Base-by-base conservation (phyloP, 2,888 invertebrate genomes). In the Hydrotaea cyrtoneurina region DNA sequence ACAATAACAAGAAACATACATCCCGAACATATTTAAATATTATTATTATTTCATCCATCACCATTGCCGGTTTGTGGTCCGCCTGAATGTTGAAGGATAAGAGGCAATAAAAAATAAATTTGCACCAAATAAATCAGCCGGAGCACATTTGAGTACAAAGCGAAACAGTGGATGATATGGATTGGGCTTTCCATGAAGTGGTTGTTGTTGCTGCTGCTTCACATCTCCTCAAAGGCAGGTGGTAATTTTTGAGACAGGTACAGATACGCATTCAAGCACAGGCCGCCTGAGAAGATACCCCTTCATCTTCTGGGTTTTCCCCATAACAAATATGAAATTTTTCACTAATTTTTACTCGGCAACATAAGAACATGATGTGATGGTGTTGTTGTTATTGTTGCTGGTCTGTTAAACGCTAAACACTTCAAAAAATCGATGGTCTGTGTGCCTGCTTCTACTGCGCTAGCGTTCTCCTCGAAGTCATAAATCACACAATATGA, bases 71-170 rank as follows among this genome's bases (percentile, higher is more conserved):
- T 46, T 19, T 77, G 53, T 77, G 66, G 43, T n/a, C n/a, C n/a
- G n/a, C n/a, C n/a, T n/a, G n/a, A n/a, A n/a, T n/a, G n/a, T n/a
- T 73, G 43, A 2, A 74, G 0, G 15, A 78, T 43, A 31, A 82
- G 43, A 78, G 26, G 23, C 72, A 75, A 59, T 76, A 57, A 59
- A 36, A 72, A 19, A 50, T 11, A 26, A 39, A 66, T 62, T 74
- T 82, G 59, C 69, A 69, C 43, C 64, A 17, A 46, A 75, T 82
- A 82, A 82, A 78, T 82, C 75, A 79, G 21, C 3, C 26, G 43
- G 46, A 8, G 31, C 11, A 36, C 36, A 46, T 2, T 31, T 31
- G 26, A 19, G 39, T 21, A 21, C 66, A 1, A 2, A 50, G 13
- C 55, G 21, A 21, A 55, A 55, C 10, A 39, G 4, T 53, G 53